These are phyloP conservation scores for Arizona elegans DNA, from an alignment of 2,113 vertebrate species.

Conservation along the genomic window DNA sequence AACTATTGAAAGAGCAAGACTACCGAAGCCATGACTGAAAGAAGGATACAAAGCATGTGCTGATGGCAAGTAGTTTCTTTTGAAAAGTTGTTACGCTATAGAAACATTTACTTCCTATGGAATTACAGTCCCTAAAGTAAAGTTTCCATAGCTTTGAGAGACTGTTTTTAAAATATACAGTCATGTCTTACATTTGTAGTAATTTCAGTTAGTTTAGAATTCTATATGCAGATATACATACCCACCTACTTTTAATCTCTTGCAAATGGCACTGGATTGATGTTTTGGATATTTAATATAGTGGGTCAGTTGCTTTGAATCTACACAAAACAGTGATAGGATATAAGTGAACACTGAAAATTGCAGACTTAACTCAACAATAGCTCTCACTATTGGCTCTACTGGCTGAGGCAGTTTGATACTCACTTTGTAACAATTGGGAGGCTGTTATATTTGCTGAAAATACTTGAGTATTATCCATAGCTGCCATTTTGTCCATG, in stretches of 20 bases:
- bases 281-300: background rate
- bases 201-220: background rate
- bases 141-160: background rate
- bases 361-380: background rate
- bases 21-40: background rate
- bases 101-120: background rate
- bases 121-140: background rate
- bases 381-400: background rate
- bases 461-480: background rate
- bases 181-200: background rate
- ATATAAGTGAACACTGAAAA: background rate
- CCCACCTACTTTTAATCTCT: background rate
- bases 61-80: background rate
- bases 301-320: no score
- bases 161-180: background rate
- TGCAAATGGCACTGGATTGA: background rate
- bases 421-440: background rate
- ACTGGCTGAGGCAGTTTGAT: background rate
- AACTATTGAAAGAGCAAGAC: slow-evolving; percentile 5
- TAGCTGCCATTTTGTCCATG: background rate
- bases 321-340: background rate
- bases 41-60: background rate
- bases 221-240: background rate
- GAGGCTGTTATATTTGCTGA: background rate
- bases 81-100: background rate